Evolutionary conservation across 2,797 vertebrate species (phyloP).

Genomic region (Esox lucius): DNA sequence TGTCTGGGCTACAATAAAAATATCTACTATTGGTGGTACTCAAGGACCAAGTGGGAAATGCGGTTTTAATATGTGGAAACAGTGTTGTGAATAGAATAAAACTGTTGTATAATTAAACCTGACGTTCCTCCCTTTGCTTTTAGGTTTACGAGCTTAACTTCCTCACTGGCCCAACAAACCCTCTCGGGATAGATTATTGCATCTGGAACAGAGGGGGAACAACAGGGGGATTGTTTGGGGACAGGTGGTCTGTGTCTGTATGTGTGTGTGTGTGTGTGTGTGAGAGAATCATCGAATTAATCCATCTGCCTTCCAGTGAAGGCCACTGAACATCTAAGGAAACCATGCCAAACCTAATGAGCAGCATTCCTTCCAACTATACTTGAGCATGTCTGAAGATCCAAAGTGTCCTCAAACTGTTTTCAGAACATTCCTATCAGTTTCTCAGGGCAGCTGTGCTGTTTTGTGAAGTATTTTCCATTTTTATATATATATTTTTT

Average conservation of each 20-base stretch:
- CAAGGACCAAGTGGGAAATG: background rate
- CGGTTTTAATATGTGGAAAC: background rate
- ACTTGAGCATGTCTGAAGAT: slow-evolving; percentile 62
- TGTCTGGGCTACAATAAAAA: no score
- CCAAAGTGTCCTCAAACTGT: slow-evolving; percentile 70
- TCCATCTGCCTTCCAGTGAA: slow-evolving; percentile 64
- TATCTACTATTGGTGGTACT: no score
- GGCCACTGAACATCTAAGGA: slow-evolving; percentile 31
- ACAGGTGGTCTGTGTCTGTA: slow-evolving; percentile 26
- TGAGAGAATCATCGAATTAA: slow-evolving; percentile 53
- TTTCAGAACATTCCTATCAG: slow-evolving; percentile 45
- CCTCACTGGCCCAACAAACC: slow-evolving; percentile 12
- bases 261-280: slow-evolving; percentile 9
- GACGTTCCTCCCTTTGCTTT: background rate
- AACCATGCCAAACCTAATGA: slow-evolving; percentile 34
- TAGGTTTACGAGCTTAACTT: slow-evolving; percentile 63
- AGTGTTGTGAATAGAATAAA: background rate
- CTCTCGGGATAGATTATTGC: slow-evolving; percentile 15
- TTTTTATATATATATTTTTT: slow-evolving; percentile 3
- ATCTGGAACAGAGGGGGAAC: slow-evolving; percentile 35
- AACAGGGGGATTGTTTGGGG: slow-evolving; percentile 42
- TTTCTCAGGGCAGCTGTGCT: slow-evolving; percentile 69
- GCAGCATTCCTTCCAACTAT: slow-evolving; percentile 44
- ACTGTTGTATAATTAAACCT: background rate
- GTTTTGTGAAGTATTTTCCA: slow-evolving; percentile 1